A percentile compares a stretch with the other conserved stretches of the same genome.
phyloP scores from a whole-genome alignment of 2,888 invertebrate species.

The Dyspetes luteomarginatus region DNA sequence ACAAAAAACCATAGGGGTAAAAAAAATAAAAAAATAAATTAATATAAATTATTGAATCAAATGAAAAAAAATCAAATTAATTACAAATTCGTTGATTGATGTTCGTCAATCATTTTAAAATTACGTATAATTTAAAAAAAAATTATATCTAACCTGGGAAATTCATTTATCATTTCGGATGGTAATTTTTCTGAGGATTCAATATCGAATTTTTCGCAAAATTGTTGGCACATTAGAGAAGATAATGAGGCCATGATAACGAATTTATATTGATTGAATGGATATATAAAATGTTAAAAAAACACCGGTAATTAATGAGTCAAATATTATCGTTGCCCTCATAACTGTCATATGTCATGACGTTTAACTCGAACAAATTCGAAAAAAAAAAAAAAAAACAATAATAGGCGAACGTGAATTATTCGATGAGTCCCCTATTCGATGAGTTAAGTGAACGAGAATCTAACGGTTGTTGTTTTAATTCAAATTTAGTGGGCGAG shows the following conservation, averaged over 20 bases:
- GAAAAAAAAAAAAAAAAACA: too few relatives aligned
- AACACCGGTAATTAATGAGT: background rate
- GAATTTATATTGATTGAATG: background rate
- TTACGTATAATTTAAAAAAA: background rate
- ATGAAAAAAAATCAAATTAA: background rate
- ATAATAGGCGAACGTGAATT: too few relatives aligned
- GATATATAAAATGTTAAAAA: background rate
- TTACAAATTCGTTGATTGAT: too few relatives aligned
- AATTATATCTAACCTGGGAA: conserved; percentile 24
- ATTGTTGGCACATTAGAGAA: background rate
- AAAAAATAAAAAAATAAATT: too few relatives aligned
- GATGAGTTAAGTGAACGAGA: too few relatives aligned
- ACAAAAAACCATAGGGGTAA: too few relatives aligned
- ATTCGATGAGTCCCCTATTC: too few relatives aligned
- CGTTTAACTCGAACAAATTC: too few relatives aligned
- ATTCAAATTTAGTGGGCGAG: too few relatives aligned
- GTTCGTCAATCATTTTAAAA: background rate
- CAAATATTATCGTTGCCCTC: background rate
- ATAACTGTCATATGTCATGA: background rate
- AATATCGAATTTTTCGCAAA: background rate
- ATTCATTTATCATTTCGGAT: background rate
- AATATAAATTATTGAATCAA: background rate
- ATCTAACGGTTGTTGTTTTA: too few relatives aligned
- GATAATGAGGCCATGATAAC: background rate
- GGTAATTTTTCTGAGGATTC: conserved; percentile 13